Evolutionary conservation across 2,888 invertebrate genomes (phyloP).

Genomic region (Aquatica leii): DNA sequence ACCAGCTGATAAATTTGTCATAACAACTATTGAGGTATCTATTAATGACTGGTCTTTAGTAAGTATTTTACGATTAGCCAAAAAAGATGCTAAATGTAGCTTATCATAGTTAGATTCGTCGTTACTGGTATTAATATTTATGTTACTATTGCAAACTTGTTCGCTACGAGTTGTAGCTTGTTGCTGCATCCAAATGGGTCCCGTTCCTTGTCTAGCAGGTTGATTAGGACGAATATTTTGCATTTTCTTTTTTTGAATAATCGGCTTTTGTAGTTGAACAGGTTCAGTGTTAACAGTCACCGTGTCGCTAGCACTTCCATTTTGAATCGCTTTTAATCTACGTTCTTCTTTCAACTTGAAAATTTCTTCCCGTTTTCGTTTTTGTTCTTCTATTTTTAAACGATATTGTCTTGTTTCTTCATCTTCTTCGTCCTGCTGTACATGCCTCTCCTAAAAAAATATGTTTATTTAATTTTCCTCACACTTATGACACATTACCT

Average conservation of each 20-base stretch:
- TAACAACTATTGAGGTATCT: constrained; percentile 59
- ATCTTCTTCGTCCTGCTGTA: constrained; percentile 59
- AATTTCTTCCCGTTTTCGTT: constrained; percentile 60
- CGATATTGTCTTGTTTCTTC: constrained; percentile 63
- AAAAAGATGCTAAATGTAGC: constrained; percentile 45
- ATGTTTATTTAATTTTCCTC: too few species aligned
- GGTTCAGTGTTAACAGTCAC: constrained; percentile 44
- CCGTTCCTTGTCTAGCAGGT: neutral
- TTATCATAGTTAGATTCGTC: constrained; percentile 32
- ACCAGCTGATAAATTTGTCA: constrained; percentile 63
- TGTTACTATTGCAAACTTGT: constrained; percentile 13
- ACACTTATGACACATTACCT: too few species aligned
- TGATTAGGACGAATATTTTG: neutral
- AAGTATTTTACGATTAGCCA: constrained; percentile 49
- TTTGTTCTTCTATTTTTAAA: constrained; percentile 62
- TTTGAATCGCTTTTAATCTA: constrained; percentile 32
- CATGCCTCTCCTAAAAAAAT: neutral
- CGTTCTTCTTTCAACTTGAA: constrained; percentile 61
- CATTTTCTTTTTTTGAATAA: constrained; percentile 1
- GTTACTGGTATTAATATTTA: constrained; percentile 20
- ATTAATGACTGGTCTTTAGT: constrained; percentile 48
- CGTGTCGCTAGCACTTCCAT: constrained; percentile 54
- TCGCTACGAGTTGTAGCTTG: neutral
- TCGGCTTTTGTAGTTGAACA: neutral
- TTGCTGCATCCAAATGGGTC: constrained; percentile 5